Evolutionary conservation across 2,113 vertebrate genomes (phyloP).

Genomic region (Lophius piscatorius): DNA sequence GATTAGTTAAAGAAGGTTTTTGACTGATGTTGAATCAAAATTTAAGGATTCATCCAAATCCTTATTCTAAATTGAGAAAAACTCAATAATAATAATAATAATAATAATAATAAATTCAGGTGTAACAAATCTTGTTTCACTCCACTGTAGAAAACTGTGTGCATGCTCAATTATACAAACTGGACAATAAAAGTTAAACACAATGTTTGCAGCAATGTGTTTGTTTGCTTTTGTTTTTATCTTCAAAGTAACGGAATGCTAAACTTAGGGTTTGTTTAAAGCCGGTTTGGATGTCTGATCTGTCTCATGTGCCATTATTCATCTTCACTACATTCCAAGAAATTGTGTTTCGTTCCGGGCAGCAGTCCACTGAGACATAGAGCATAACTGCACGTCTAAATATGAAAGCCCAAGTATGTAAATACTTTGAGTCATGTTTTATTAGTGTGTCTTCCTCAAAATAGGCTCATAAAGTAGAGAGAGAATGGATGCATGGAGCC

Average conservation of each 20-base stretch:
- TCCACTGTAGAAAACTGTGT: no score
- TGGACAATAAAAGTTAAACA: no score
- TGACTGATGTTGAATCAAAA: no score
- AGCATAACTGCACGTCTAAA: slow-evolving; percentile 50
- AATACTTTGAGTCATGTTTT: slow-evolving; percentile 53
- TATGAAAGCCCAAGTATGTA: slow-evolving; percentile 65
- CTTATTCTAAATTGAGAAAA: no score
- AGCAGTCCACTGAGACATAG: slow-evolving; percentile 16
- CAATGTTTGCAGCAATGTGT: neutral
- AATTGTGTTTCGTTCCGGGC: neutral
- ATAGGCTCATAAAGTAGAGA: slow-evolving; percentile 34
- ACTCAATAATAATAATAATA: no score
- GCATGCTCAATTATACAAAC: no score
- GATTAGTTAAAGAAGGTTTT: no score
- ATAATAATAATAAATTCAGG: no score
- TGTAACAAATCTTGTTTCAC: no score
- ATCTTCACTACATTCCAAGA: neutral
- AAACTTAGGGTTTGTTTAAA: neutral
- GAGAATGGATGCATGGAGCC: slow-evolving; percentile 15
- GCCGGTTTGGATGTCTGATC: neutral
- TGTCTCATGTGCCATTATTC: no score
- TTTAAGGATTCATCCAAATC: no score
- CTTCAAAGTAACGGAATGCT: neutral
- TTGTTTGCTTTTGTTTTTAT: neutral
- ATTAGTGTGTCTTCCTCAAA: slow-evolving; percentile 36